Evolutionary conservation across 2,888 invertebrate species (phyloP).

Genomic region (Microchrysa polita): DNA sequence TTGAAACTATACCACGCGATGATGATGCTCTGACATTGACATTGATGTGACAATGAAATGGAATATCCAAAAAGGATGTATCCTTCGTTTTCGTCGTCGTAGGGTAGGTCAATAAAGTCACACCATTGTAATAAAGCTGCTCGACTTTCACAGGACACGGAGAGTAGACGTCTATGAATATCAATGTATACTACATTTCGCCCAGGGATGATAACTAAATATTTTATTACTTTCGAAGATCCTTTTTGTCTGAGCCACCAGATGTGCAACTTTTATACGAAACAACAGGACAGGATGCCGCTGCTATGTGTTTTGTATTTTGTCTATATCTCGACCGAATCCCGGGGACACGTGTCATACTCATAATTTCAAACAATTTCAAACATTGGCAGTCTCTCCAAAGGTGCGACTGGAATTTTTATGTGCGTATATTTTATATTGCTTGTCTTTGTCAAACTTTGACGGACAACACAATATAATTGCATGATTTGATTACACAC

Average conservation of each 20-base stretch:
- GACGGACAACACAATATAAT: background rate
- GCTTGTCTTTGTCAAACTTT: background rate
- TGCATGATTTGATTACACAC: conserved; percentile 6
- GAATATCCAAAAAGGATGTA: background rate
- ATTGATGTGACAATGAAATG: background rate
- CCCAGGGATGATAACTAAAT: background rate
- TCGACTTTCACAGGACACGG: background rate
- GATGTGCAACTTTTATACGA: conserved; percentile 21
- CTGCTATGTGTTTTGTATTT: too few relatives aligned
- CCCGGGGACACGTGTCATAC: conserved; percentile 11
- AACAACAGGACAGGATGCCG: too few relatives aligned
- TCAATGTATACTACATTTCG: too few relatives aligned
- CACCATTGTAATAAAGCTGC: background rate
- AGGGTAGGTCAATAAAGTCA: background rate
- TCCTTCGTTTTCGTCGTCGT: background rate
- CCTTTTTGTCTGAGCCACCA: conserved; percentile 19
- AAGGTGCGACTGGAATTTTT: background rate
- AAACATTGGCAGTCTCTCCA: too few relatives aligned
- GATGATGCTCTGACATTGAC: conserved; percentile 10
- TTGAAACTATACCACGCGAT: too few relatives aligned
- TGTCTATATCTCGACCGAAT: too few relatives aligned
- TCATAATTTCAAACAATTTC: conserved; percentile 23
- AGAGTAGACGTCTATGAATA: background rate
- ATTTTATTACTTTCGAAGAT: conserved; percentile 5
- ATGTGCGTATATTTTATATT: background rate